These are phyloP conservation scores for Chymomyza costata DNA, from an alignment of 1,140 invertebrate genomes.

Conservation along the genomic window DNA sequence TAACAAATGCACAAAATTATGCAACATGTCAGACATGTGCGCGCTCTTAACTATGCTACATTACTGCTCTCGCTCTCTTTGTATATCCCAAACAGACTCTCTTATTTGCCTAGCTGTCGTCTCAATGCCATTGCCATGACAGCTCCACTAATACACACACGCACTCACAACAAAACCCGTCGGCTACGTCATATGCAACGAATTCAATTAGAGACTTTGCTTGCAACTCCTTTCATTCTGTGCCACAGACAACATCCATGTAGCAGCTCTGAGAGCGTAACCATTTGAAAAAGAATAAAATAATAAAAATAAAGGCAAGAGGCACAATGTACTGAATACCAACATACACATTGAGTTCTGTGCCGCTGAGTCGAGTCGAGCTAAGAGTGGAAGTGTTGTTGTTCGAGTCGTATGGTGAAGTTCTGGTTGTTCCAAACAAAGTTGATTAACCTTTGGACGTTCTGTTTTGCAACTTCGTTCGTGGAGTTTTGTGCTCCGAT, in stretches of 20 bases:
- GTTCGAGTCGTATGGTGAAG: slow-evolving; percentile 19
- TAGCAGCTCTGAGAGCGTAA: slow-evolving; percentile 11
- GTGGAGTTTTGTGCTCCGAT: slow-evolving; percentile 41
- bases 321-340: background rate
- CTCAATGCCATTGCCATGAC: slow-evolving; percentile 72
- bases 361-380: background rate
- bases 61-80: background rate
- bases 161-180: slow-evolving; percentile 17
- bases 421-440: slow-evolving; percentile 42
- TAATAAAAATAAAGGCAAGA: slow-evolving; percentile 7
- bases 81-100: slow-evolving; percentile 7
- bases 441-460: slow-evolving; percentile 75
- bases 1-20: slow-evolving; percentile 63
- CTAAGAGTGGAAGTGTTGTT: slow-evolving; percentile 10
- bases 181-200: slow-evolving; percentile 52
- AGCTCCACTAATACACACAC: slow-evolving; percentile 23
- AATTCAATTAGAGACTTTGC: slow-evolving; percentile 61
- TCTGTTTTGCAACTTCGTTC: slow-evolving; percentile 69
- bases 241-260: slow-evolving; percentile 56
- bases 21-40: slow-evolving; percentile 42
- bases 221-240: slow-evolving; percentile 31
- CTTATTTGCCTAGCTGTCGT: slow-evolving; percentile 24
- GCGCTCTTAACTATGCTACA: slow-evolving; percentile 28
- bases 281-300: too few relatives aligned
- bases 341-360: background rate